Percentiles rank a stretch among this genome's conserved stretches.
phyloP scores from a whole-genome alignment of 1,140 invertebrate genomes.

The Ganaspis sp. region DNA sequence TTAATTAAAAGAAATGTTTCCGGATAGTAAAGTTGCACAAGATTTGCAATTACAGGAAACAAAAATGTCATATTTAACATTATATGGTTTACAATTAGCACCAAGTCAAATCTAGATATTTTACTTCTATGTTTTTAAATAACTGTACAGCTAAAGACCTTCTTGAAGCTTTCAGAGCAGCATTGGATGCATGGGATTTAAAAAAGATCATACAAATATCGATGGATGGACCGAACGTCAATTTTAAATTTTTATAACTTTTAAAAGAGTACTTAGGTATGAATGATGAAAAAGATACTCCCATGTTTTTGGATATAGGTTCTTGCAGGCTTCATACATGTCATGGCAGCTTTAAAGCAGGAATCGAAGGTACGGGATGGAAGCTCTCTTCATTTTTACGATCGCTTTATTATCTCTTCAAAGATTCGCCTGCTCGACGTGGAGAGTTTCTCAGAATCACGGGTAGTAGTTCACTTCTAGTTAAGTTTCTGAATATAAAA shows the following conservation, averaged over 20 bases:
- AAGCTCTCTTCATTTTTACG: neutral
- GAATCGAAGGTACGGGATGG: constrained; percentile 10
- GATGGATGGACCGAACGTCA: constrained; percentile 3
- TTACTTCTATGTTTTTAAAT: constrained; percentile 26
- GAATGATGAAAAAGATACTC: neutral
- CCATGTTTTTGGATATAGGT: neutral
- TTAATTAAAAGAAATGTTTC: constrained; percentile 8
- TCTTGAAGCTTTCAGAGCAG: constrained; percentile 6
- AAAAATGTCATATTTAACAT: neutral
- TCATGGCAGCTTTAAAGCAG: neutral
- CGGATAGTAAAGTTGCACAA: neutral
- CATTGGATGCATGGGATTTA: neutral
- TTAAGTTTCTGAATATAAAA: too few species aligned
- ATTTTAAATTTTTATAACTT: neutral
- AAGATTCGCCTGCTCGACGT: too few species aligned
- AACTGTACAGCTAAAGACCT: neutral
- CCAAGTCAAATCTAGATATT: constrained; percentile 25
- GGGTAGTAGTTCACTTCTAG: too few species aligned
- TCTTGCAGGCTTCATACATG: neutral
- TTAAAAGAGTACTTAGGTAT: neutral
- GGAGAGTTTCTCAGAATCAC: too few species aligned
- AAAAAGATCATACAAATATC: neutral
- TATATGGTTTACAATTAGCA: too few species aligned
- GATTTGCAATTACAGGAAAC: neutral
- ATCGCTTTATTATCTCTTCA: too few species aligned